phyloP scores from a whole-genome alignment of 2,888 invertebrate species.

The Parascotia fuliginaria region DNA sequence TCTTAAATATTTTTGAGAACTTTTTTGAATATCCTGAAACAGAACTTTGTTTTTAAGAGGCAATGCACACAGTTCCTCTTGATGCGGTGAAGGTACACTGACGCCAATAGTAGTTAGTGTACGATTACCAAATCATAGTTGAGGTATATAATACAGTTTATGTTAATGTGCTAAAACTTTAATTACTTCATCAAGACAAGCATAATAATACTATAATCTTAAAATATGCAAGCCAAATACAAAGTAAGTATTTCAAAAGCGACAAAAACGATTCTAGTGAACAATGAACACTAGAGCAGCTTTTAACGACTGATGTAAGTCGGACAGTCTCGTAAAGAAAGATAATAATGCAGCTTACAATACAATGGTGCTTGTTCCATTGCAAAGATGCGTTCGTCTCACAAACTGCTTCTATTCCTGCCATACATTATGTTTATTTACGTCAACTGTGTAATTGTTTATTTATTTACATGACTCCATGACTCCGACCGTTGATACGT shows the following conservation, averaged over 20 bases:
- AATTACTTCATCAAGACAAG: no score
- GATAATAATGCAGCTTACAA: conserved; percentile 31
- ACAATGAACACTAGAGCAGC: conserved; percentile 16
- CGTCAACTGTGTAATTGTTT: conserved; percentile 45
- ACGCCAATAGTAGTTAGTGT: no score
- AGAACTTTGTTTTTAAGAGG: no score
- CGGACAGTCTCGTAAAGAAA: conserved; percentile 32
- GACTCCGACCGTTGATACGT: conserved; percentile 34
- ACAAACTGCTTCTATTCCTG: conserved; percentile 13
- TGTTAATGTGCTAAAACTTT: no score
- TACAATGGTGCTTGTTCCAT: conserved; percentile 17
- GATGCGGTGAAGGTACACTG: no score
- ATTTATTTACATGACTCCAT: conserved; percentile 48
- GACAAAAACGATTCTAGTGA: conserved; percentile 12
- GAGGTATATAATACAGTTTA: no score
- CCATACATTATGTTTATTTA: conserved; percentile 24
- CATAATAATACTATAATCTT: no score
- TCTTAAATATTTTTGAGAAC: no score
- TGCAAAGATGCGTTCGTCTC: conserved; percentile 6
- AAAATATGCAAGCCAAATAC: background rate
- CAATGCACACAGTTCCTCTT: no score
- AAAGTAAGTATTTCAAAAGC: background rate
- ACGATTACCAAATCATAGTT: no score
- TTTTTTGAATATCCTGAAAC: no score
- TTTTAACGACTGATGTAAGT: conserved; percentile 28